Evolutionary conservation across 2,113 vertebrate genomes (phyloP).

Genomic region (Herpailurus yagouaroundi): DNA sequence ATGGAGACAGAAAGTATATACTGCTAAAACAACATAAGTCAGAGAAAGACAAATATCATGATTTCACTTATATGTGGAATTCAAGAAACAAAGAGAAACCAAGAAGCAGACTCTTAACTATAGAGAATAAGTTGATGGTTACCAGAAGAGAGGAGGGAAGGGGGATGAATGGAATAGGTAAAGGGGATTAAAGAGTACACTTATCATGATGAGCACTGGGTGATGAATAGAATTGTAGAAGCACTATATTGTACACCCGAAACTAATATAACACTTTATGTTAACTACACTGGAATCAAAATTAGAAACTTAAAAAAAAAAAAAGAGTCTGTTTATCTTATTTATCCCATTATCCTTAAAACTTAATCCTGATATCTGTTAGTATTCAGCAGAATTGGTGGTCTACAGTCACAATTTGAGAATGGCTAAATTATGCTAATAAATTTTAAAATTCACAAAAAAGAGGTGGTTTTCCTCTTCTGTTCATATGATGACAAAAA

Average conservation of each 20-base stretch:
- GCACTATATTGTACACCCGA: neutral
- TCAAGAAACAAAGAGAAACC: neutral
- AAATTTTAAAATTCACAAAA: conserved; percentile 25
- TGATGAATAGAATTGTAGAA: neutral
- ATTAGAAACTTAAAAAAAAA: neutral
- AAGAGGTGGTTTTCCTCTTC: conserved; percentile 43
- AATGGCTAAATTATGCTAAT: conserved; percentile 1
- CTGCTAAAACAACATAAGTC: neutral
- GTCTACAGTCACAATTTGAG: neutral
- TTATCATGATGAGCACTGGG: neutral
- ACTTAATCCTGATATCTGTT: neutral
- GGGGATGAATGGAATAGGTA: neutral
- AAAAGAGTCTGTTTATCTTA: neutral
- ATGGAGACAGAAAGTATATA: neutral
- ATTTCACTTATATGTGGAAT: neutral
- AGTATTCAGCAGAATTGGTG: neutral
- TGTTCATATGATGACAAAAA: neutral
- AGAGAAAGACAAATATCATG: neutral
- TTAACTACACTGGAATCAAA: neutral
- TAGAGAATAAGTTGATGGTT: neutral
- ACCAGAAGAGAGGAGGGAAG: neutral
- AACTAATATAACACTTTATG: neutral
- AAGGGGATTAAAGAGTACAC: neutral
- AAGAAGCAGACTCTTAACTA: neutral
- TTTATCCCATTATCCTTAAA: conserved; percentile 17